phyloP scores from a whole-genome alignment of 2,888 invertebrate genomes.

The Drosophila anomalata region DNA sequence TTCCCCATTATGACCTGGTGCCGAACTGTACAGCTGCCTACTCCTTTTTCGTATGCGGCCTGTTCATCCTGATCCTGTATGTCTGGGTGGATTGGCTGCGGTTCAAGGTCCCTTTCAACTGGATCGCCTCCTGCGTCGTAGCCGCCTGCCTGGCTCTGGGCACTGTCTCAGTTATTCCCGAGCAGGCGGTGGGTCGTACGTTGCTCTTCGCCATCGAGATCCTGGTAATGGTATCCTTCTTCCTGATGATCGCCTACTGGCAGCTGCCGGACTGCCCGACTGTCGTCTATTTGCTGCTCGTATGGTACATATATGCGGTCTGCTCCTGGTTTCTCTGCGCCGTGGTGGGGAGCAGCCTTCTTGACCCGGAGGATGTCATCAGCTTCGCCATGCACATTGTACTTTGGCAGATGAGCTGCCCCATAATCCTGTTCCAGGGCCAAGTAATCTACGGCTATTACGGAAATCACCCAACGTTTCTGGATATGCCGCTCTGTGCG shows the following conservation, averaged over 20 bases:
- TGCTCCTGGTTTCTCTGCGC: background rate
- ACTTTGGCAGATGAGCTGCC: conserved; percentile 32
- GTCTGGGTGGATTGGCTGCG: conserved; percentile 35
- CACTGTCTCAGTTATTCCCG: conserved; percentile 21
- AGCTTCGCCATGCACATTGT: conserved; percentile 3
- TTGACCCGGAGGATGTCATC: background rate
- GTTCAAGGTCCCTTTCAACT: conserved; percentile 49
- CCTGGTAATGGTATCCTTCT: conserved; percentile 31
- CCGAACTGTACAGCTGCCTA: background rate
- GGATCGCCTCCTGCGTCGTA: conserved; percentile 41
- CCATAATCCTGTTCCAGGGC: conserved; percentile 53
- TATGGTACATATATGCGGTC: conserved; percentile 1
- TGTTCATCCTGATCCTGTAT: conserved; percentile 40
- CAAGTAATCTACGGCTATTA: conserved; percentile 54
- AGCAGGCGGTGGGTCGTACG: background rate
- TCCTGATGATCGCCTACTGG: conserved; percentile 41
- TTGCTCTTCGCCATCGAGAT: conserved; percentile 39
- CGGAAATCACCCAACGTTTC: conserved; percentile 15
- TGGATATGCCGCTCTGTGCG: conserved; percentile 54
- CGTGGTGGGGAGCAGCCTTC: background rate
- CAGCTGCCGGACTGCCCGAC: conserved; percentile 21
- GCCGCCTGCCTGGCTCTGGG: conserved; percentile 45
- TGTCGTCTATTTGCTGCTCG: conserved; percentile 7
- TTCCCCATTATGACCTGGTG: background rate
- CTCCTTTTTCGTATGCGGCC: conserved; percentile 12